Evolutionary conservation across 2,113 vertebrate species (phyloP).

Genomic region (Siphamia tubifer): DNA sequence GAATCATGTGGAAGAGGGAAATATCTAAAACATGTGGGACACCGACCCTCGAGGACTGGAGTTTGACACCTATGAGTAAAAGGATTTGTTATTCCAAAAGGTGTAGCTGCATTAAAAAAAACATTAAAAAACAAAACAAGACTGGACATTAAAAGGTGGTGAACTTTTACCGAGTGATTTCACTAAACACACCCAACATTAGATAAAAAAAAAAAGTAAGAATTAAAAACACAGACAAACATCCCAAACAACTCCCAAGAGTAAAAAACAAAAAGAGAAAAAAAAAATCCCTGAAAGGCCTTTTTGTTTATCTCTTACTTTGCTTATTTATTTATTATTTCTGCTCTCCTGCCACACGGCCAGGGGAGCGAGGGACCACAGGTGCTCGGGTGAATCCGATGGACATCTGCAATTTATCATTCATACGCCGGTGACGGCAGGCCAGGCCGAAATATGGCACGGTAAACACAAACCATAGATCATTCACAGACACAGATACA

Average conservation of each 20-base stretch:
- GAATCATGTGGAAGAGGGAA: too few species aligned
- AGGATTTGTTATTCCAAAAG: too few species aligned
- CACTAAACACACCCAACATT: not conserved
- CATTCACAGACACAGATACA: slow-evolving; percentile 69
- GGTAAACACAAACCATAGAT: slow-evolving; percentile 89
- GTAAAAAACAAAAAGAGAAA: not conserved
- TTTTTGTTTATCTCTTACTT: slow-evolving; percentile 42
- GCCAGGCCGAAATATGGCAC: slow-evolving; percentile 81
- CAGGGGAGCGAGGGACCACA: slow-evolving; percentile 70
- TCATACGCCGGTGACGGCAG: slow-evolving; percentile 74
- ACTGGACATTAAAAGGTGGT: not conserved
- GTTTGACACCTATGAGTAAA: too few species aligned
- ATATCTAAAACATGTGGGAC: too few species aligned
- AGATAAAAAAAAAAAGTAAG: not conserved
- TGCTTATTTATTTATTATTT: slow-evolving; percentile 42
- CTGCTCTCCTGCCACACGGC: slow-evolving; percentile 39
- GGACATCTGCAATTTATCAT: slow-evolving; percentile 86
- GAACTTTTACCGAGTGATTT: not conserved
- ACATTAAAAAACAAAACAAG: not conserved
- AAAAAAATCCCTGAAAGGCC: not conserved
- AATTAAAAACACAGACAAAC: not conserved
- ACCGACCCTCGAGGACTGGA: too few species aligned
- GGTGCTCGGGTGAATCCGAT: slow-evolving; percentile 75
- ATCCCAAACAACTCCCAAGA: not conserved
- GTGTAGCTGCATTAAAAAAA: not conserved